Base-by-base conservation (phyloP, 1,140 invertebrate species). In the Drosophila sucinea region DNA sequence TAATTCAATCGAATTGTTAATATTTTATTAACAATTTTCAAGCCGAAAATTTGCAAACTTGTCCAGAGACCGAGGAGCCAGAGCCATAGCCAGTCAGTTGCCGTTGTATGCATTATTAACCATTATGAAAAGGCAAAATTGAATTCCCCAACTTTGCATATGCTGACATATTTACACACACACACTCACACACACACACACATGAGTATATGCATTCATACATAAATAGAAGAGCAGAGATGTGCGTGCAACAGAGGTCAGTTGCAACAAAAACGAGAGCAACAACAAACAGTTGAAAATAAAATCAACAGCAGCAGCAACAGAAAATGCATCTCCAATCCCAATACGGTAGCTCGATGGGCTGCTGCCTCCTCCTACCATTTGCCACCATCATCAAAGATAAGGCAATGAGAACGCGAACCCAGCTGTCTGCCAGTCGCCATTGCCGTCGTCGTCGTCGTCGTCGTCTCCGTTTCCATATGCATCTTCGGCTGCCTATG, bases 271-370 rank as follows among this genome's bases (percentile, higher is more conserved):
- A 32, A 58, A 35, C 56, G 32, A 35, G 32, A 58, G 56, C 56
- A 58, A 58, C 60, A 25, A 55, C 60, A 58, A 74, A 44, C 38
- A 57, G 63, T 64, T 74, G 57, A 61, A 47, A 41, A 75, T 68
- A 27, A 57, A 75, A 75, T 75, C 72, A 57, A 40, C 64, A 68
- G 44, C 35, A 47, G 41, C 25, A 60, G 33, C 60, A 41, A 44
- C 10, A 25, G 47, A 58, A 58, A 58, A 51, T 51, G 44, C 44
- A 51, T 51, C 44, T 51, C 44, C 44, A 51, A 23, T 8, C 44
- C 44, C 44, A 51, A 51, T 27, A 51, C 44, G 44, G 44, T 51
- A 51, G 44, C 25, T 60, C 64, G n/a, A 8, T 67, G 4, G 17
- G 25, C 40, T 44, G 38, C 60, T 41, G 40, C 40, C 44, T 51